phyloP scores from a whole-genome alignment of 2,888 invertebrate species.

The Melanotus villosus region DNA sequence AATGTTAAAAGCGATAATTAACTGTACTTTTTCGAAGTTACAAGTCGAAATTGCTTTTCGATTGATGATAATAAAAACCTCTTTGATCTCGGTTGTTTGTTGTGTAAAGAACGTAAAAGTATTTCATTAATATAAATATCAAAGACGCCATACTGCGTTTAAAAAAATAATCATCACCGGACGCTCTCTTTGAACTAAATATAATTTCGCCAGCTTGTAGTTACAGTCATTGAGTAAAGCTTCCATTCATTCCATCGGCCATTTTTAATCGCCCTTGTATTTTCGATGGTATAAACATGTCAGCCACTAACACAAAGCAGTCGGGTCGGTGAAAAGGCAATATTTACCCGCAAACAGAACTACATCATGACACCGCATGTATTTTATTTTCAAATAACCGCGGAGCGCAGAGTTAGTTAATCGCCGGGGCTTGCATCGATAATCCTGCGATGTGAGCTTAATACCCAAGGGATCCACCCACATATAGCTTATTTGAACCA shows the following conservation, averaged over 20 bases:
- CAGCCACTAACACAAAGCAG: slow-evolving; percentile 38
- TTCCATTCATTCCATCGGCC: slow-evolving; percentile 33
- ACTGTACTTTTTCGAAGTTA: no score
- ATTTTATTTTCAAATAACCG: slow-evolving; percentile 55
- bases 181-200: not conserved
- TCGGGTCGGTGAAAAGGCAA: slow-evolving; percentile 49
- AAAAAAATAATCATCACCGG: not conserved
- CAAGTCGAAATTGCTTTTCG: no score
- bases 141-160: not conserved
- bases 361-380: slow-evolving; percentile 51
- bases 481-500: slow-evolving; percentile 22
- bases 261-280: slow-evolving; percentile 31
- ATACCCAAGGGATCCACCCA: slow-evolving; percentile 16
- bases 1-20: no score
- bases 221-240: slow-evolving; percentile 20
- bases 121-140: not conserved
- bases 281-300: slow-evolving; percentile 40
- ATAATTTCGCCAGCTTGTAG: slow-evolving; percentile 14
- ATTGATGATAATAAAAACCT: no score
- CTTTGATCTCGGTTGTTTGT: no score
- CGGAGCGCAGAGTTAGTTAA: slow-evolving; percentile 44
- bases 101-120: not conserved
- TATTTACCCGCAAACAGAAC: slow-evolving; percentile 55
- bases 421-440: slow-evolving; percentile 42
- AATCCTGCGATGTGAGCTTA: slow-evolving; percentile 39